Conservation (phyloP, 2,888 invertebrate species). For the Drosophila tanythrix region DNA sequence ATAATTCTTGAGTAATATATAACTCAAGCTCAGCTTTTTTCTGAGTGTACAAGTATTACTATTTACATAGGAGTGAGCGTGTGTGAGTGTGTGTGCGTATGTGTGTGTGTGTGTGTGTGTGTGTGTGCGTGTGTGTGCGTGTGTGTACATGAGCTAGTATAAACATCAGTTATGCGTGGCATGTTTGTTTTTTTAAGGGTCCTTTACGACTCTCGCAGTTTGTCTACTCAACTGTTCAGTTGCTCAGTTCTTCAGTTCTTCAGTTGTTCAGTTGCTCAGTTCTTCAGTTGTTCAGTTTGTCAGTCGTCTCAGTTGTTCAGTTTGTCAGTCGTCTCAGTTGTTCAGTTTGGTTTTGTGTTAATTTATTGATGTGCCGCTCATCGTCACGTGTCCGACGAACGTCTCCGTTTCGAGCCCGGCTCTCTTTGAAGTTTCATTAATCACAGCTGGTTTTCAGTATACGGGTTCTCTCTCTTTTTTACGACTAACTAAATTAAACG, state of each 20-base stretch:
- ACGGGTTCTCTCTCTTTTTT: conserved; percentile 14
- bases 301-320: conserved; percentile 9
- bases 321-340: not conserved
- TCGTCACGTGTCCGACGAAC: conserved; percentile 40
- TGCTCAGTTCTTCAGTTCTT: not conserved
- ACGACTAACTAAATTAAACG: conserved; percentile 45
- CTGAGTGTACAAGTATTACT: conserved; percentile 7
- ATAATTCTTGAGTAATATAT: not conserved
- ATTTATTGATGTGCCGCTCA: conserved; percentile 70
- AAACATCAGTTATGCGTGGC: conserved; percentile 69
- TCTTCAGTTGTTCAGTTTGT: not conserved
- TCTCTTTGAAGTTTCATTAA: conserved; percentile 60
- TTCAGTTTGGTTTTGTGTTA: conserved; percentile 43
- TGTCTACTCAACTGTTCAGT: conserved; percentile 4
- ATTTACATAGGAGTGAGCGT: not conserved
- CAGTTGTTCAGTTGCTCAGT: conserved; percentile 8
- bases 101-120: not conserved
- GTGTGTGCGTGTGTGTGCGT: not conserved
- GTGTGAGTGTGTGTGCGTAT: not conserved
- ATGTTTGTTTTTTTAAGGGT: conserved; percentile 64
- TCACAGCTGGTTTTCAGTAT: conserved; percentile 34
- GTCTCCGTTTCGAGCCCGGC: conserved; percentile 21
- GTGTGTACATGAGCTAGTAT: conserved; percentile 11
- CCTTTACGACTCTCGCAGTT: conserved; percentile 50
- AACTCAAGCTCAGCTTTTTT: accelerated